These are phyloP conservation scores for Carduelis carduelis DNA, from an alignment of 2,797 vertebrate species.

Conservation along the genomic window DNA sequence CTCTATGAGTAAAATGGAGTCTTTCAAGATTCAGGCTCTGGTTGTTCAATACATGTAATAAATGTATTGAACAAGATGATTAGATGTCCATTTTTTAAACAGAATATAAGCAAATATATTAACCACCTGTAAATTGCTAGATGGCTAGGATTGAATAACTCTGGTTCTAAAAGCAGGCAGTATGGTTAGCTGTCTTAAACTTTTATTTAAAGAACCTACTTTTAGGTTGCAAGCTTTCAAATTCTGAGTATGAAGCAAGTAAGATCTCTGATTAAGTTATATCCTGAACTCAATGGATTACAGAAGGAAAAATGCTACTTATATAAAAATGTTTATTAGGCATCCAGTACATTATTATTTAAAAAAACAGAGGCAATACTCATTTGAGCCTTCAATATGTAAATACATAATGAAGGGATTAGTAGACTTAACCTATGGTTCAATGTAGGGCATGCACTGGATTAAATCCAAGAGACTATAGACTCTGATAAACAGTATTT, in stretches of 20 bases:
- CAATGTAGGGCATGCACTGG: background rate
- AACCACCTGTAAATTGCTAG: background rate
- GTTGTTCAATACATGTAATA: background rate
- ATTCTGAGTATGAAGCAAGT: background rate
- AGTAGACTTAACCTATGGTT: background rate
- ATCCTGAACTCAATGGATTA: background rate
- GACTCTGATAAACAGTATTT: background rate
- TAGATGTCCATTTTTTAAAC: background rate
- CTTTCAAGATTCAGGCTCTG: background rate
- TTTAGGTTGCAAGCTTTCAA: background rate
- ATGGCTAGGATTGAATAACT: background rate
- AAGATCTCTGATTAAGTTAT: background rate
- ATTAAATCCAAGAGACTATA: slow-evolving; percentile 18
- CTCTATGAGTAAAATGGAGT: background rate
- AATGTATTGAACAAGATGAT: background rate
- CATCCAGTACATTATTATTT: slow-evolving; percentile 36
- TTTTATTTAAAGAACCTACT: background rate
- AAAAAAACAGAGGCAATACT: slow-evolving; percentile 38
- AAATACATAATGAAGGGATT: slow-evolving; percentile 12
- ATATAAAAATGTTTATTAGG: background rate
- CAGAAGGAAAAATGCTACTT: background rate
- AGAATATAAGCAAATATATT: background rate
- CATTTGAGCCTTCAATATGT: slow-evolving; percentile 21
- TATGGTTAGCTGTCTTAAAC: background rate
- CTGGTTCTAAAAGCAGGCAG: background rate